Conservation (phyloP, 1,140 invertebrate species). For the Drosophila lacertosa region DNA sequence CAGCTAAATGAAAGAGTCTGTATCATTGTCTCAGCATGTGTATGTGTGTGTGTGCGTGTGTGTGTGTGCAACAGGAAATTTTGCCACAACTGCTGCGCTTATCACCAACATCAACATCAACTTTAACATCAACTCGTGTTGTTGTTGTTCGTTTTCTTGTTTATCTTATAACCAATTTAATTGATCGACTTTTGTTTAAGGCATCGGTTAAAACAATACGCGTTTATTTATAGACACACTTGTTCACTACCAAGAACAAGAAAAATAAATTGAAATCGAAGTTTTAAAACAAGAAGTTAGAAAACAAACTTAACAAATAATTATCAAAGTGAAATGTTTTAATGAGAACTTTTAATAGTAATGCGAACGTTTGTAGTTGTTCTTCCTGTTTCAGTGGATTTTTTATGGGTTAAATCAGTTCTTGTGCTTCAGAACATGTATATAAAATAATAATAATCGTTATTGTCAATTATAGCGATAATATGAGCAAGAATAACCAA, state of each 20-base stretch:
- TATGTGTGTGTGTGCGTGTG: conserved; percentile 16
- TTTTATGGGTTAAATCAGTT: too few relatives aligned
- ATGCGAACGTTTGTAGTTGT: too few relatives aligned
- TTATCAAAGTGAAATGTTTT: too few relatives aligned
- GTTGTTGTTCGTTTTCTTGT: conserved; percentile 9
- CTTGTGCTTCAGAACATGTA: too few relatives aligned
- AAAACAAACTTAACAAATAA: too few relatives aligned
- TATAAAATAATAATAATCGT: too few relatives aligned
- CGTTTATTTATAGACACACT: not conserved
- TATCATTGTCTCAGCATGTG: not conserved
- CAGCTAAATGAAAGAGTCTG: not conserved
- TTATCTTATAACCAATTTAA: conserved; percentile 58
- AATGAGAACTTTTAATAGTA: too few relatives aligned
- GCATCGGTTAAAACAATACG: not conserved
- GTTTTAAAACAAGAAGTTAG: too few relatives aligned
- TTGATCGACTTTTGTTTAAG: conserved; percentile 63
- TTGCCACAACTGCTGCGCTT: too few relatives aligned
- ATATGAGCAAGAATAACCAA: too few relatives aligned
- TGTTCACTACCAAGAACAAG: not conserved
- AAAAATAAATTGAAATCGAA: not conserved
- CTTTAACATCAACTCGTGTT: conserved; percentile 7
- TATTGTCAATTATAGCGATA: too few relatives aligned
- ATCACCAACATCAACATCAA: conserved; percentile 20
- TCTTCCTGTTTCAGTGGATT: too few relatives aligned
- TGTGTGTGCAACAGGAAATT: conserved; percentile 43